Percentiles rank a stretch among this genome's conserved stretches.
Conservation (phyloP, 2,888 invertebrate genomes). For the Petrophora chlorosata region DNA sequence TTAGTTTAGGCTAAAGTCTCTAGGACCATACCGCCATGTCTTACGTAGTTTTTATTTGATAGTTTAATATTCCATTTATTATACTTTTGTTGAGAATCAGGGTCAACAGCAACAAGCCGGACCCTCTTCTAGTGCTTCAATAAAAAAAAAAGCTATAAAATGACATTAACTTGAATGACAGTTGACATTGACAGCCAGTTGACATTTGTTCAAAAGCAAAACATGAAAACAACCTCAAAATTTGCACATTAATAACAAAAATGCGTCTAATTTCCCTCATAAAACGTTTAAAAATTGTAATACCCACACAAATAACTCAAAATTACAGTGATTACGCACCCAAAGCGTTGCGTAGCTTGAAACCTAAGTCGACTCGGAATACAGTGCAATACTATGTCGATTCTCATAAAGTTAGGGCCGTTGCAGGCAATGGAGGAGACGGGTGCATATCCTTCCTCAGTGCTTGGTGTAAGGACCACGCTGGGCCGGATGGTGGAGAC, state of each 20-base stretch:
- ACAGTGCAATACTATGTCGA: constrained; percentile 88
- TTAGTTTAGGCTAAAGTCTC: too few species aligned
- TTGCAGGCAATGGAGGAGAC: constrained; percentile 96
- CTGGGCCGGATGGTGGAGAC: constrained; percentile 98
- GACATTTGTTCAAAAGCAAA: too few species aligned
- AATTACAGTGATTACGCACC: constrained; percentile 58
- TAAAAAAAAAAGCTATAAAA: too few species aligned
- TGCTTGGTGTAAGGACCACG: constrained; percentile 92
- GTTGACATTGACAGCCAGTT: too few species aligned
- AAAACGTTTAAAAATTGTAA: constrained; percentile 33
- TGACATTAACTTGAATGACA: too few species aligned
- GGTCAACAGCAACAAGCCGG: too few species aligned
- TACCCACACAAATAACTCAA: constrained; percentile 36
- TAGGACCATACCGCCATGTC: too few species aligned
- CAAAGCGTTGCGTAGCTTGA: constrained; percentile 67
- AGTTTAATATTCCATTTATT: too few species aligned
- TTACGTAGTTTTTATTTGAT: too few species aligned
- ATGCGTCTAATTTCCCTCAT: constrained; percentile 17
- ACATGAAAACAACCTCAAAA: constrained; percentile 4
- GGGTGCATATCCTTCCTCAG: constrained; percentile 95
- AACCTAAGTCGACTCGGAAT: constrained; percentile 65
- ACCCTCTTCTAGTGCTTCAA: too few species aligned
- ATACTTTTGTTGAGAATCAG: too few species aligned
- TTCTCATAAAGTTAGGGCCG: constrained; percentile 85
- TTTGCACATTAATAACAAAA: background rate